Evolutionary conservation across 92 coral and sea anemone species (phyloP), one percentile per base, ranked within the genome.

Genomic region (Epizoanthus rinbou): DNA sequence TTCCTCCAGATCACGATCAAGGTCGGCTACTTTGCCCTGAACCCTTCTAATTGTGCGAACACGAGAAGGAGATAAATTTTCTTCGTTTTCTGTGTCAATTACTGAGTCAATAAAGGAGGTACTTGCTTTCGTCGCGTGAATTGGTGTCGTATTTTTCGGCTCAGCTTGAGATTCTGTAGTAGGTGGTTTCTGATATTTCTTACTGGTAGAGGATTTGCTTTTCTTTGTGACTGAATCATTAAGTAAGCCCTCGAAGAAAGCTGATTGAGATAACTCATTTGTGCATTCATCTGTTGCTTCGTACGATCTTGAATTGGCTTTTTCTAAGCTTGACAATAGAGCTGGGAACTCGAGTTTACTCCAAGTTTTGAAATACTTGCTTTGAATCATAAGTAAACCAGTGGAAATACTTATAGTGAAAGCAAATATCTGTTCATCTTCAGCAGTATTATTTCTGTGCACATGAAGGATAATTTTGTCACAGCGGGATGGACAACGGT

Each of bases 261-360:
- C n/a, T 24, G 69, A 64, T 24, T 24, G 69, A 28, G n/a, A 64
- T 2, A 64, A 64, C 69, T 64, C 69, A 64, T 24, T 39, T 64
- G 69, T 37, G 3, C 69, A 25, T 64, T 64, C 69, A 37, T 64
- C 69, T 64, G 69, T 19, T 24, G 69, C 43, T 8, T 64, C 69
- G 69, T 1, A 64, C 69, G 69, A 23, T 4, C 37, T 23, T 39
- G 47, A 41, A 41, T 0, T 41, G 6, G 47, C 47, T 5, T 41
- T 41, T 64, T 64, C 43, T 13, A 25, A 17, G 69, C 43, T 64
- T 8, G 69, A 64, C 69, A 64, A 64, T 64, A 64, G 41, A 13
- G 43, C 69, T 64, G 69, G 69, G 9, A 64, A 64, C 25, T 64
- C 69, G 69, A 64, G 69, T 64, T 64, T 64, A 64, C 69, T 64